These are phyloP conservation scores for Notolepis coatsorum DNA, from an alignment of 2,797 vertebrate genomes.

Conservation along the genomic window DNA sequence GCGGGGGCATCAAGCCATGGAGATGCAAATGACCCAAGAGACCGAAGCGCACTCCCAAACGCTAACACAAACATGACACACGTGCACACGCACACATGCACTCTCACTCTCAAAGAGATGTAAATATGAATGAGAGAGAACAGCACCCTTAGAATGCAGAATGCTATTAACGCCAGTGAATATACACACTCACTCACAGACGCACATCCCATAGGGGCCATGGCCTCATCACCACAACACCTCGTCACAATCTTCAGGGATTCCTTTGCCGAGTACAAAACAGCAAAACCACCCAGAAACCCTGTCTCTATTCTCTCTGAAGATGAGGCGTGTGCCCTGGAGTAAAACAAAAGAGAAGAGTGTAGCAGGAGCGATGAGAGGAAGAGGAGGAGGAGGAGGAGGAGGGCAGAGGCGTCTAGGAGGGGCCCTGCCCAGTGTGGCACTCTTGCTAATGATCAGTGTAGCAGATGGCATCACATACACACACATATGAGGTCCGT, in stretches of 20 bases:
- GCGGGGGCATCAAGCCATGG: no score
- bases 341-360: neutral
- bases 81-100: conserved; percentile 9
- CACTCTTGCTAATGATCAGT: conserved; percentile 63
- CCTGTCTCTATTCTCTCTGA: conserved; percentile 48
- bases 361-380: neutral
- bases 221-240: conserved; percentile 39
- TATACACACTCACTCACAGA: no score
- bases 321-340: conserved; percentile 38
- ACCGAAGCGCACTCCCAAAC: conserved; percentile 16
- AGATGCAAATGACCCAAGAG: conserved; percentile 62
- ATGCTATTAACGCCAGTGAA: no score
- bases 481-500: conserved; percentile 42
- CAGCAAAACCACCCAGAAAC: conserved; percentile 44
- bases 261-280: conserved; percentile 48
- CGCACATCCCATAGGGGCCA: conserved; percentile 45
- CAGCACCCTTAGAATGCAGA: no score
- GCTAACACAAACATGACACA: conserved; percentile 26
- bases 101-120: neutral
- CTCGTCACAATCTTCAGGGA: conserved; percentile 56
- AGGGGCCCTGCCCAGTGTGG: conserved; percentile 63
- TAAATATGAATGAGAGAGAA: no score
- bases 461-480: conserved; percentile 66
- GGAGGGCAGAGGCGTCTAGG: neutral
- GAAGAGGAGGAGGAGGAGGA: neutral